Base-by-base conservation (phyloP, 2,113 vertebrate species). In the Mormyrus lacerda region DNA sequence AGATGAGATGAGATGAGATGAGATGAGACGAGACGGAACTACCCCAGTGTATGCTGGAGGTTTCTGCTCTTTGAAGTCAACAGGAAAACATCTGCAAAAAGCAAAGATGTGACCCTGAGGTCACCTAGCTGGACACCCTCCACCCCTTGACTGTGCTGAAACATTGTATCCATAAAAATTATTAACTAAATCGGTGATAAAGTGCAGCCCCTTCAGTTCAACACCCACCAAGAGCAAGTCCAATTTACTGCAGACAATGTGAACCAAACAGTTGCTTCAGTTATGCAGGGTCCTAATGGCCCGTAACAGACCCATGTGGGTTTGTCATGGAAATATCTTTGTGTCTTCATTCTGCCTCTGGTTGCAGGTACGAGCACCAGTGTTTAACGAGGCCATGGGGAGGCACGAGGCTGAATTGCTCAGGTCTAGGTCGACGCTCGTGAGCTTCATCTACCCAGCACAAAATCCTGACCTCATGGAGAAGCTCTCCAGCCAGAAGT, bases 371-470 rank as follows among this genome's bases (percentile, higher is more conserved):
- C 92, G 95, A 91, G 94, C 93, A 9, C 94, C 94, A 39, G 91
- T 89, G 88, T 89, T 95, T 89, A 96, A 91, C 42, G 91, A 94
- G 9, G 87, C 35, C 2, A 44, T 93, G 65, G 88, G 91, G 88
- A 27, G 87, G 4, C 93, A 94, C 0, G 95, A 96, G 89, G 90
- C 86, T 3, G 92, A 95, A 50, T 92, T 96, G 6, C 91, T 96
- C 83, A 95, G 96, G 88, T 92, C 95, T 1, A 94, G 90, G 42
- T 92, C 92, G 83, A 95, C 92, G 5, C 89, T 96, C 90, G 94
- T 95, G 89, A 96, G 95, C 92, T 95, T 96, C 91, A 92, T 96
- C 89, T 96, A 96, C 89, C 95, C 94, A 17, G 95, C 95, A 0
- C 95, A 96, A 92, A 97, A 97, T 91, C 90, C 93, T 6, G 94